phyloP scores from a whole-genome alignment of 1,140 invertebrate genomes.

The Chymomyza costata region DNA sequence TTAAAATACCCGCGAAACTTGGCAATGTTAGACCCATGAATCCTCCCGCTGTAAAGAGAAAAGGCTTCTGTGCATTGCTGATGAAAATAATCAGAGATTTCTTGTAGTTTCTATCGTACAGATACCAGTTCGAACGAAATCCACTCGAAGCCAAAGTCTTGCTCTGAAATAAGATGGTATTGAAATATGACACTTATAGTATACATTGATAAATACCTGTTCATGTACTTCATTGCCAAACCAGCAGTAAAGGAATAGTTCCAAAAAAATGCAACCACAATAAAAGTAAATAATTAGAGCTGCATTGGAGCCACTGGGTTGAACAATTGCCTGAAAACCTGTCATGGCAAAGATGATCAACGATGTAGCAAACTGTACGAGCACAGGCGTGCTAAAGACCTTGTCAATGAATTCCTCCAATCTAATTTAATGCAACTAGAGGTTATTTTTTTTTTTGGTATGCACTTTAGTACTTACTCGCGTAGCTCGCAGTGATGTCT shows the following conservation, averaged over 20 bases:
- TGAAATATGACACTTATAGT: too few species aligned
- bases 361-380: constrained; percentile 57
- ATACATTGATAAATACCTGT: background rate
- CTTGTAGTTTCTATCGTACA: constrained; percentile 32
- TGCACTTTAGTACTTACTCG: constrained; percentile 20
- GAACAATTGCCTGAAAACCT: constrained; percentile 49
- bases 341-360: constrained; percentile 55
- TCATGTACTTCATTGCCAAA: constrained; percentile 57
- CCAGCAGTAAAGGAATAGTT: constrained; percentile 62
- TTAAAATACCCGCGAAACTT: constrained; percentile 51
- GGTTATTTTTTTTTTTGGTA: background rate
- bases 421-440: background rate
- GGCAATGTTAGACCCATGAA: constrained; percentile 53
- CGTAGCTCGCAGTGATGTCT: constrained; percentile 54
- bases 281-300: constrained; percentile 50
- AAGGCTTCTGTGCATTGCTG: constrained; percentile 50
- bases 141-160: constrained; percentile 40
- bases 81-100: constrained; percentile 47
- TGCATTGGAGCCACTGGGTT: constrained; percentile 40
- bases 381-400: constrained; percentile 45
- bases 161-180: constrained; percentile 39
- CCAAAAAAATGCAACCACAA: constrained; percentile 47
- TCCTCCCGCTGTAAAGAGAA: constrained; percentile 60
- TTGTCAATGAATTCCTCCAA: constrained; percentile 36
- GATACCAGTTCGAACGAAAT: constrained; percentile 46